Evolutionary conservation across 2,797 vertebrate species (phyloP).

Genomic region (Chaetophractus vellerosus): DNA sequence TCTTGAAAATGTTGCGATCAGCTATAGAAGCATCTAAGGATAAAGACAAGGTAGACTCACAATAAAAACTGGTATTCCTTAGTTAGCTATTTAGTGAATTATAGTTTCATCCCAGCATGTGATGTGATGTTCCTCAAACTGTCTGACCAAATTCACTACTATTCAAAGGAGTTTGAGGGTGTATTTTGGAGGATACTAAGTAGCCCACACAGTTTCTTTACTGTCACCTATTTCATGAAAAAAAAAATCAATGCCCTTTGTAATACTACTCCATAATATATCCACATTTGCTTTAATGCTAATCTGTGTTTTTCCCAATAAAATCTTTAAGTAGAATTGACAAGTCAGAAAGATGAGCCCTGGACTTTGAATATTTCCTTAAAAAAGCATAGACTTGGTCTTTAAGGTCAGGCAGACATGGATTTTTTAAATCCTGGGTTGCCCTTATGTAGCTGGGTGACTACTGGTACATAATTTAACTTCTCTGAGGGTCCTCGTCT

Average conservation of each 20-base stretch:
- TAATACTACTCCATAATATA: background rate
- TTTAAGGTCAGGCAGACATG: background rate
- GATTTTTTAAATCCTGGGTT: slow-evolving; percentile 24
- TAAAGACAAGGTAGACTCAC: slow-evolving; percentile 94
- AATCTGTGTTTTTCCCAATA: background rate
- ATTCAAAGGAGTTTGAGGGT: background rate
- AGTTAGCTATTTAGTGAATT: no score
- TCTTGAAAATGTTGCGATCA: slow-evolving; percentile 95
- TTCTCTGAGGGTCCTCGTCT: background rate
- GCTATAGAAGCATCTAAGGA: slow-evolving; percentile 95
- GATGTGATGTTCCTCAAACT: background rate
- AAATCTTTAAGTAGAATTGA: slow-evolving; percentile 3
- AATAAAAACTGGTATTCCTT: background rate
- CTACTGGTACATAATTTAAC: background rate
- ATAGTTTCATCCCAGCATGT: background rate
- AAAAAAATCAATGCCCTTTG: background rate
- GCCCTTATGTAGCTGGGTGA: background rate
- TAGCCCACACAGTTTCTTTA: background rate
- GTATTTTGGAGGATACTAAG: background rate
- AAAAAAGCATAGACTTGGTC: background rate
- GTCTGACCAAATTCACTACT: background rate
- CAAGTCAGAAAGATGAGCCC: slow-evolving; percentile 19
- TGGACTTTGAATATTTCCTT: slow-evolving; percentile 17
- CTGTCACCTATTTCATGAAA: background rate
- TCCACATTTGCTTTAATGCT: background rate